A percentile compares a stretch with the other conserved stretches of the same genome.
Conservation (phyloP, 2,113 vertebrate species). For the Pogona vitticeps region DNA sequence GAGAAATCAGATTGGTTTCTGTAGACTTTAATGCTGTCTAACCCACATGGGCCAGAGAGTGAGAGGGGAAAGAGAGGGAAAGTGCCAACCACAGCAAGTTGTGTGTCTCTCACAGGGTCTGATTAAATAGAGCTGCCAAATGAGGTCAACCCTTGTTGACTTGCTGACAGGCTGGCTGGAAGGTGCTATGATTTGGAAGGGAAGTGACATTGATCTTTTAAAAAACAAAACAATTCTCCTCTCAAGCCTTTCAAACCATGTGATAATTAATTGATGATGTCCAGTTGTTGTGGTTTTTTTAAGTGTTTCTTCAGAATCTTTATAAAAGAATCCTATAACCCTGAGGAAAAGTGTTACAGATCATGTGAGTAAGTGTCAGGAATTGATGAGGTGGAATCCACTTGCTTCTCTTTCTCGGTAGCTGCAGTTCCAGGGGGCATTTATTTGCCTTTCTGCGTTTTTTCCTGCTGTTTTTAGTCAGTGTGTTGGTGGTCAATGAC, state of each 20-base stretch:
- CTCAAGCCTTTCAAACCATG: background rate
- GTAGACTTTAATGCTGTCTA: constrained; percentile 38
- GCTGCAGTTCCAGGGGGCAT: constrained; percentile 11
- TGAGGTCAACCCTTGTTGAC: background rate
- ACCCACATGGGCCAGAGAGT: too few relatives aligned
- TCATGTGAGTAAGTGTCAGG: background rate
- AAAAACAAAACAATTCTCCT: background rate
- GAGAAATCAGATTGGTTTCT: fast-evolving
- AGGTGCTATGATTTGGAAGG: background rate
- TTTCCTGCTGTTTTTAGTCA: background rate
- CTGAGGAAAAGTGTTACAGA: background rate
- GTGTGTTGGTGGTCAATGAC: too few relatives aligned
- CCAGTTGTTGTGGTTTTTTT: background rate
- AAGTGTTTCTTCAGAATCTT: constrained; percentile 18
- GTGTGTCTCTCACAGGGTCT: background rate
- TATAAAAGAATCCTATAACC: background rate
- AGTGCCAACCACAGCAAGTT: background rate
- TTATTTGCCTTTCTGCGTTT: constrained; percentile 1
- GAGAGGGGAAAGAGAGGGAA: constrained; percentile 27
- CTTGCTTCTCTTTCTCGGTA: constrained; percentile 26
- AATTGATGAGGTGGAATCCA: constrained; percentile 11
- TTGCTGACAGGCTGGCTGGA: constrained; percentile 16
- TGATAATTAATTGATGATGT: background rate
- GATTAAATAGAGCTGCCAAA: constrained; percentile 2
- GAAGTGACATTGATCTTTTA: background rate